These are phyloP conservation scores for Oryzias sinensis DNA, from an alignment of 2,797 vertebrate genomes.

Conservation along the genomic window DNA sequence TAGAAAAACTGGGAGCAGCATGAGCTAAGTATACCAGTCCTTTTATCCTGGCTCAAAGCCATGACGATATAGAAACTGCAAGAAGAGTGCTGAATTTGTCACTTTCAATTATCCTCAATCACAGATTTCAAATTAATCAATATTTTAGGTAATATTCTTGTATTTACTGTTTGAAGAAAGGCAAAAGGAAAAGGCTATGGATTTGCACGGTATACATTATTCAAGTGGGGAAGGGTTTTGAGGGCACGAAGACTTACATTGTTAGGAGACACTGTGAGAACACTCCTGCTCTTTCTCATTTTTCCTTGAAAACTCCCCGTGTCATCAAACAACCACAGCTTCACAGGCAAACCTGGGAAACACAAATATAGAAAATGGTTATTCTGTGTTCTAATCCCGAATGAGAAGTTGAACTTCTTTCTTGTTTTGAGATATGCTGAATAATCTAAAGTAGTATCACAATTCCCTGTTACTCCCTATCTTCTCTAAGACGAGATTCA, in stretches of 20 bases:
- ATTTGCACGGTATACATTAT: neutral
- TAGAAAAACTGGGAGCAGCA: neutral
- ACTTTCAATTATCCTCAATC: neutral
- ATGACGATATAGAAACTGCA: neutral
- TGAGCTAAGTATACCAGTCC: slow-evolving; percentile 4
- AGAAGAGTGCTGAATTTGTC: slow-evolving; percentile 1
- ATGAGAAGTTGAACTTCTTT: too few species aligned
- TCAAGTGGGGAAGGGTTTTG: neutral
- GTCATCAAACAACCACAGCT: slow-evolving; percentile 39
- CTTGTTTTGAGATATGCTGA: too few species aligned
- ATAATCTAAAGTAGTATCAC: too few species aligned
- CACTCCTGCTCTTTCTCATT: slow-evolving; percentile 98
- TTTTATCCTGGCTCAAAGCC: neutral
- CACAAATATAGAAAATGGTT: slow-evolving; percentile 5
- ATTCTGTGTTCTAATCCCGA: neutral
- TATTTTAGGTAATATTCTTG: too few species aligned
- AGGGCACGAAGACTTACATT: slow-evolving; percentile 77
- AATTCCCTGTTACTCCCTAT: too few species aligned
- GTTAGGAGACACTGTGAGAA: slow-evolving; percentile 90
- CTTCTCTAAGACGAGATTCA: too few species aligned
- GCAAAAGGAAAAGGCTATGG: neutral
- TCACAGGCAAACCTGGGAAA: slow-evolving; percentile 65
- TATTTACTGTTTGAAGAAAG: neutral
- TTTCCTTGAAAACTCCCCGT: slow-evolving; percentile 55
- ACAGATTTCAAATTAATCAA: too few species aligned